A percentile compares a stretch with the other conserved stretches of the same genome.
phyloP scores from a whole-genome alignment of 1,140 invertebrate species.

The Antheraea mylitta region DNA sequence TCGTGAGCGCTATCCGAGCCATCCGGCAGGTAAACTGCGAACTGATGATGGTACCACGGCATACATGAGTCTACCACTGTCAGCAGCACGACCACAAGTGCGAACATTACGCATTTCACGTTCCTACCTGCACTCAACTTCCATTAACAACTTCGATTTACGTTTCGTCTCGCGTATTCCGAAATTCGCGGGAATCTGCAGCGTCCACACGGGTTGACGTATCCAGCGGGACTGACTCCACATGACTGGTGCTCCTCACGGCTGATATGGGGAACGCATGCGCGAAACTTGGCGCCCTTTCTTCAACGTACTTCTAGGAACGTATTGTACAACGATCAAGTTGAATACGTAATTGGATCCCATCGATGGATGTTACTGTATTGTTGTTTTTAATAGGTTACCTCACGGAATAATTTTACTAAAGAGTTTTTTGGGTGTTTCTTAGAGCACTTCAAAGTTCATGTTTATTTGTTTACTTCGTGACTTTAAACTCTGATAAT shows the following conservation, averaged over 20 bases:
- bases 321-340: constrained; percentile 68
- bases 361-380: constrained; percentile 14
- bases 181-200: background rate
- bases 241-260: constrained; percentile 47
- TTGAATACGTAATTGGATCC: constrained; percentile 62
- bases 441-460: no score
- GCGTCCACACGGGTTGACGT: constrained; percentile 39
- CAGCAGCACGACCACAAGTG: constrained; percentile 56
- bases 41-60: constrained; percentile 81
- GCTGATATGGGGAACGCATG: constrained; percentile 49
- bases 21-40: constrained; percentile 82
- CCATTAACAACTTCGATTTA: constrained; percentile 7
- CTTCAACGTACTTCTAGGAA: constrained; percentile 54
- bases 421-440: no score
- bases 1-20: constrained; percentile 77
- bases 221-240: constrained; percentile 52
- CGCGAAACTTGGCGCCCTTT: constrained; percentile 69
- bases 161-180: background rate
- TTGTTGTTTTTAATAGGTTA: constrained; percentile 15
- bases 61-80: constrained; percentile 67
- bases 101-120: constrained; percentile 68
- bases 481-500: no score
- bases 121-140: constrained; percentile 32
- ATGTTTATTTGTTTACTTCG: no score
- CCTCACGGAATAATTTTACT: background rate